phyloP scores from a whole-genome alignment of 2,888 invertebrate genomes.

The Omphaloscelis lunosa region DNA sequence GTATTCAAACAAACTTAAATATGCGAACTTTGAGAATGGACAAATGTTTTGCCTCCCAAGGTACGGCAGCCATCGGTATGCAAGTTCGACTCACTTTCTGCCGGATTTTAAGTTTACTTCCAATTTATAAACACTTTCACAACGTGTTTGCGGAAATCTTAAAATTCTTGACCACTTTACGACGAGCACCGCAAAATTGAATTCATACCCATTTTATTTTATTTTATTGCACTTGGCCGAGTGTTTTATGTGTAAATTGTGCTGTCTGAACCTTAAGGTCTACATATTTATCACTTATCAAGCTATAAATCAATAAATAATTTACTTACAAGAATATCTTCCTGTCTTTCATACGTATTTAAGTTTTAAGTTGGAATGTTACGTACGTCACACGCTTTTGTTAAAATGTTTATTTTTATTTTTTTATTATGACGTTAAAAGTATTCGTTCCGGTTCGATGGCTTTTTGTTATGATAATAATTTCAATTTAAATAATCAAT shows the following conservation, averaged over 20 bases:
- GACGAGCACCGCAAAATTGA: slow-evolving; percentile 23
- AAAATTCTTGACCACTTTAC: slow-evolving; percentile 30
- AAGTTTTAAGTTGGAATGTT: background rate
- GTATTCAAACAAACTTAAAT: background rate
- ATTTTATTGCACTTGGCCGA: slow-evolving; percentile 58
- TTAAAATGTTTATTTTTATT: slow-evolving; percentile 13
- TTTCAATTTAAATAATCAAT: background rate
- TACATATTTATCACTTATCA: slow-evolving; percentile 59
- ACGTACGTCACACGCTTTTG: slow-evolving; percentile 1
- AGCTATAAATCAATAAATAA: slow-evolving; percentile 56
- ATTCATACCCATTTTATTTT: slow-evolving; percentile 50
- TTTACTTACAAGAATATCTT: slow-evolving; percentile 48
- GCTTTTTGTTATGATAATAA: background rate
- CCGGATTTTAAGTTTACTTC: background rate
- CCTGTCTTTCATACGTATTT: slow-evolving; percentile 43
- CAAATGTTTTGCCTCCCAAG: background rate
- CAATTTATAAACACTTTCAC: slow-evolving; percentile 9
- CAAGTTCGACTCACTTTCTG: background rate
- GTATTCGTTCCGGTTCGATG: background rate
- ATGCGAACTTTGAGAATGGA: background rate
- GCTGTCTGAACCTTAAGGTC: slow-evolving; percentile 38
- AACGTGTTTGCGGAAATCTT: slow-evolving; percentile 37
- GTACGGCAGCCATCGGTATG: background rate
- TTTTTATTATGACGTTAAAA: background rate
- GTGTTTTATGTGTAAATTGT: slow-evolving; percentile 48